phyloP scores from a whole-genome alignment of 2,888 invertebrate genomes.

The Acanthosoma haemorrhoidale region DNA sequence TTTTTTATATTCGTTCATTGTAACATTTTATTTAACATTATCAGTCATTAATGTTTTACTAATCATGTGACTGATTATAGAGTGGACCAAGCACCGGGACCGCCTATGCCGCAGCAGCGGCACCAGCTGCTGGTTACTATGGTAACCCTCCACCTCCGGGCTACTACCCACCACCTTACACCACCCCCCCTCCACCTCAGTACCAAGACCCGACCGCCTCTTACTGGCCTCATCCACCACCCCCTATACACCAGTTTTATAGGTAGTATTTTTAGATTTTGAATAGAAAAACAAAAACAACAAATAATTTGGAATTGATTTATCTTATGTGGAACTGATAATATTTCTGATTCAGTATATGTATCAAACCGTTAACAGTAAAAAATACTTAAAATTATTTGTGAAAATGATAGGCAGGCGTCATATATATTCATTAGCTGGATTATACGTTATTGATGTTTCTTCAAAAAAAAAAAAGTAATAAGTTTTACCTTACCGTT shows the following conservation, averaged over 20 bases:
- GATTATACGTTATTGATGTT: too few species aligned
- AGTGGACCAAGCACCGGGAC: constrained; percentile 23
- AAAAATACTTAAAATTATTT: too few species aligned
- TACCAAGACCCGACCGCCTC: constrained; percentile 22
- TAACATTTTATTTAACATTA: too few species aligned
- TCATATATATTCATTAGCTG: too few species aligned
- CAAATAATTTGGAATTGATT: neutral
- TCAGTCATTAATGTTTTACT: too few species aligned
- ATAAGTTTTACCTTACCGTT: neutral
- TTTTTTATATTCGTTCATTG: too few species aligned
- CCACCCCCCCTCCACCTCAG: constrained; percentile 35
- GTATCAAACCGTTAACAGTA: too few species aligned
- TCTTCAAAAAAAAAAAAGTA: neutral
- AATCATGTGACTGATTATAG: too few species aligned
- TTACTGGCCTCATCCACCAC: constrained; percentile 29
- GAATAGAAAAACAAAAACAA: neutral
- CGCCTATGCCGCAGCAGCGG: constrained; percentile 45
- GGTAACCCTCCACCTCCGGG: constrained; percentile 51
- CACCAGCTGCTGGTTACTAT: constrained; percentile 54
- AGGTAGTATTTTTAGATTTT: constrained; percentile 23
- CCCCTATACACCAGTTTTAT: constrained; percentile 30
- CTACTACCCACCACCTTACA: constrained; percentile 29
- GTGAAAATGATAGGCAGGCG: too few species aligned
- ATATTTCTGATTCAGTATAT: neutral
- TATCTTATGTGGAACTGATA: neutral